phyloP scores from a whole-genome alignment of 1,140 invertebrate species.

The Aphaenogaster rudis region DNA sequence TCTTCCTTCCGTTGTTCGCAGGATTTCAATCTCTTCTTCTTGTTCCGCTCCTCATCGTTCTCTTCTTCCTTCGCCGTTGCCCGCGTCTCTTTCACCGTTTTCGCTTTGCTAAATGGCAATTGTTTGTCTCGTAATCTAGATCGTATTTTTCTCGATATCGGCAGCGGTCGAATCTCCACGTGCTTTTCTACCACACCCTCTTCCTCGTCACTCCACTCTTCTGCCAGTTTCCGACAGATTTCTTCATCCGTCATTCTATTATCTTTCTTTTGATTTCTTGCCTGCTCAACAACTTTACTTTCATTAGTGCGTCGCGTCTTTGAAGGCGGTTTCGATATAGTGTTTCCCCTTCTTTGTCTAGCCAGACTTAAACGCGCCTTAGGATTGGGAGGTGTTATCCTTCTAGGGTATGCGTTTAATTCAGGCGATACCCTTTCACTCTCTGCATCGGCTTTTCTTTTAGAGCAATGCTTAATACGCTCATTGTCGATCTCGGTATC shows the following conservation, averaged over 20 bases:
- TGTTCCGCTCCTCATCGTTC: slow-evolving; percentile 23
- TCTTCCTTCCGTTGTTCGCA: slow-evolving; percentile 24
- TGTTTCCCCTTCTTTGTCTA: not conserved
- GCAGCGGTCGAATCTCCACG: slow-evolving; percentile 41
- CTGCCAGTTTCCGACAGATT: slow-evolving; percentile 45
- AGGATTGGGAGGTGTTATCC: slow-evolving; percentile 65
- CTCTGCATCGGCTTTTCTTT: slow-evolving; percentile 34
- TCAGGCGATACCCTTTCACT: slow-evolving; percentile 1
- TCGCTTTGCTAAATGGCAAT: slow-evolving; percentile 39
- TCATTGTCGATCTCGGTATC: slow-evolving; percentile 35
- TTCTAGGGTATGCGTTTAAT: slow-evolving; percentile 56
- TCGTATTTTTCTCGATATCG: slow-evolving; percentile 4
- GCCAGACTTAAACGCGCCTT: not conserved
- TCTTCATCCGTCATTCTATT: slow-evolving; percentile 61
- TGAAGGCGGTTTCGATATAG: not conserved
- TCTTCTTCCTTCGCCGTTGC: slow-evolving; percentile 24
- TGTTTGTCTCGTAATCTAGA: slow-evolving; percentile 48
- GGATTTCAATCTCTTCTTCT: slow-evolving; percentile 35
- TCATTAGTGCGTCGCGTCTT: slow-evolving; percentile 16
- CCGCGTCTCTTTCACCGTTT: slow-evolving; percentile 25
- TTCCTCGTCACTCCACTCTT: not conserved
- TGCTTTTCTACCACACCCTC: slow-evolving; percentile 12
- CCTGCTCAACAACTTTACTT: slow-evolving; percentile 8
- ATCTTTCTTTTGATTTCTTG: slow-evolving; percentile 29
- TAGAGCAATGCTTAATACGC: not conserved